These are phyloP conservation scores for Scelioninae gen. 2 DNA, from an alignment of 2,888 invertebrate species.

Conservation along the genomic window DNA sequence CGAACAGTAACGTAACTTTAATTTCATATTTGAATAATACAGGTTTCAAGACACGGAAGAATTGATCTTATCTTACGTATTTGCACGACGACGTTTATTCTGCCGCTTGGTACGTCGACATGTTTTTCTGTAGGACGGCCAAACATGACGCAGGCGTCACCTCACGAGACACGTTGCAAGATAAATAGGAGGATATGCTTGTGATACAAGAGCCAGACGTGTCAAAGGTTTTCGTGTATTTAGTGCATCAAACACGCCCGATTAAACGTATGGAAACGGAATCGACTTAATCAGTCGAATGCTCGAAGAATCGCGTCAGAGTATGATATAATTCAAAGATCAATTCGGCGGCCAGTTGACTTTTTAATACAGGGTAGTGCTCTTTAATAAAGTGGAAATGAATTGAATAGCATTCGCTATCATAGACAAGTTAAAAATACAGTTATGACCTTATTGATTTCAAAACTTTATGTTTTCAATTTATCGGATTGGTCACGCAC, in stretches of 20 bases:
- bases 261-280: slow-evolving; percentile 8
- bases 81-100: slow-evolving; percentile 12
- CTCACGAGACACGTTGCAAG: slow-evolving; percentile 27
- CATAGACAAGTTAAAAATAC: too few species aligned
- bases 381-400: not conserved
- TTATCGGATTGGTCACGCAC: too few species aligned
- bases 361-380: not conserved
- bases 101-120: not conserved
- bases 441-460: too few species aligned
- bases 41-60: not conserved
- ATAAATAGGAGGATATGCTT: slow-evolving; percentile 25
- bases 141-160: slow-evolving; percentile 27
- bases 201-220: slow-evolving; percentile 17
- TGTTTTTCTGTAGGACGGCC: slow-evolving; percentile 24
- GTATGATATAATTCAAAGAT: too few species aligned
- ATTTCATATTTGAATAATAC: slow-evolving; percentile 7
- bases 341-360: not conserved
- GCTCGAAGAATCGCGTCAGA: too few species aligned
- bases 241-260: slow-evolving; percentile 12
- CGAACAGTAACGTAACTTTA: not conserved
- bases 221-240: slow-evolving; percentile 29
- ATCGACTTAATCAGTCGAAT: slow-evolving; percentile 24
- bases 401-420: not conserved
- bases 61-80: slow-evolving; percentile 7
- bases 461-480: too few species aligned